Base-by-base conservation (phyloP, 2,113 vertebrate genomes). In the Cottus gobio region DNA sequence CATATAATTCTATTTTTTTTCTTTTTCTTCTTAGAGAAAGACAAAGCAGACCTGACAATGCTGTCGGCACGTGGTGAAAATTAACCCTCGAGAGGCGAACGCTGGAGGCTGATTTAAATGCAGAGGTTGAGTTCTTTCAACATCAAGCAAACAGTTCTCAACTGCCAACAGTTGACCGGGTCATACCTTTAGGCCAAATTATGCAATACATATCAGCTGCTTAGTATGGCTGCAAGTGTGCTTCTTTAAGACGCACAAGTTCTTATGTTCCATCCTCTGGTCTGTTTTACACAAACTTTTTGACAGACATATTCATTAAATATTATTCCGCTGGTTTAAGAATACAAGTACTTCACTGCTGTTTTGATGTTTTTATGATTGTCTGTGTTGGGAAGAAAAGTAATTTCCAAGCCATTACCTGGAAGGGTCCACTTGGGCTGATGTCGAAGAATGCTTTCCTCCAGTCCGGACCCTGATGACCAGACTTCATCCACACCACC, bases 351-450 rank as follows among this genome's bases (percentile, higher is more conserved):
- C 22, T 36, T 69, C 3, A 48, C 2, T 36, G 46, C n/a, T 54
- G 5, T 12, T 8, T 34, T 56, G 4, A 46, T 72, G 2, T 65
- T 76, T 73, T 31, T 79, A 5, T 68, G 31, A 28, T 65, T 75
- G 11, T 10, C 20, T 61, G 2, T 18, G n/a, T 24, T 28, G 4
- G 4, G 0, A 16, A 42, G 12, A 68, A 68, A 62, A 62, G 24
- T 22, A 68, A 69, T 56, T 36, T 20, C 10, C 5, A 57, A 34
- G 3, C 13, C 4, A 52, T 83, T 93, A 99, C 98, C 97, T 99
- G 98, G 90, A 99, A 99, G 26, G 98, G 97, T 54, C 97, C 97
- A 0, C 95, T 95, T 0, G 98, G 97, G 87, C 94, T 97, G 89
- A 99, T 96, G 82, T 96, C 96, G 61, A 98, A 94, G 0, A 95